Percentiles rank a stretch among this genome's conserved stretches.
phyloP scores from a whole-genome alignment of 2,113 vertebrate genomes.

The Corythornis madagascariensis region DNA sequence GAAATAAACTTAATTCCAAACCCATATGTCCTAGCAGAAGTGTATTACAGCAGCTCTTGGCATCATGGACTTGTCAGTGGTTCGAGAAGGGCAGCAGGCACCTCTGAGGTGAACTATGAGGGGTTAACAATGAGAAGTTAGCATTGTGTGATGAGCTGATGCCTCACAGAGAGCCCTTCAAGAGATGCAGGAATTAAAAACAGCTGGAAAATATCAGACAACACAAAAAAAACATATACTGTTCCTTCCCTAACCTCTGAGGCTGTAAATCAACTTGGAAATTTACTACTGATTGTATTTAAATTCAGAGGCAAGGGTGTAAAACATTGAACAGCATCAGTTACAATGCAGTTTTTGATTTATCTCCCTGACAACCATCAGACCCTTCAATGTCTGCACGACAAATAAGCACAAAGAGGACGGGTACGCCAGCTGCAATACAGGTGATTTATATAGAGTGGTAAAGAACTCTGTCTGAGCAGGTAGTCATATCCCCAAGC shows the following conservation, averaged over 20 bases:
- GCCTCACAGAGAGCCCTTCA: constrained; percentile 19
- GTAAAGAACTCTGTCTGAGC: rapidly evolving
- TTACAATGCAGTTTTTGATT: neutral
- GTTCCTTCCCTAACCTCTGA: neutral
- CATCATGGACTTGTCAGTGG: constrained; percentile 4
- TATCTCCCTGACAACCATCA: neutral
- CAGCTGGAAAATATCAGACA: constrained; percentile 41
- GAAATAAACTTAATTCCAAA: constrained; percentile 12
- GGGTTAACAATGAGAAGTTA: constrained; percentile 29
- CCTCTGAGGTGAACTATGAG: constrained; percentile 32
- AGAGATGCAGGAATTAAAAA: constrained; percentile 30
- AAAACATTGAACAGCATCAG: neutral
- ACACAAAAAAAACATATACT: neutral
- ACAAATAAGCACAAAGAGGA: neutral
- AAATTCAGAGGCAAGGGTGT: neutral
- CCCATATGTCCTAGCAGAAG: neutral
- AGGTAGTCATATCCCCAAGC: neutral
- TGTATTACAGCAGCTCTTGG: neutral
- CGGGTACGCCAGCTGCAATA: neutral
- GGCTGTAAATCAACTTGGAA: neutral
- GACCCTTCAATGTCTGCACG: neutral
- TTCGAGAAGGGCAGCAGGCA: neutral
- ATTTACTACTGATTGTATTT: neutral
- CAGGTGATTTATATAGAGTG: neutral
- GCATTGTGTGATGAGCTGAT: neutral